Base-by-base conservation (phyloP, 2,888 invertebrate species). In the Phania funesta region DNA sequence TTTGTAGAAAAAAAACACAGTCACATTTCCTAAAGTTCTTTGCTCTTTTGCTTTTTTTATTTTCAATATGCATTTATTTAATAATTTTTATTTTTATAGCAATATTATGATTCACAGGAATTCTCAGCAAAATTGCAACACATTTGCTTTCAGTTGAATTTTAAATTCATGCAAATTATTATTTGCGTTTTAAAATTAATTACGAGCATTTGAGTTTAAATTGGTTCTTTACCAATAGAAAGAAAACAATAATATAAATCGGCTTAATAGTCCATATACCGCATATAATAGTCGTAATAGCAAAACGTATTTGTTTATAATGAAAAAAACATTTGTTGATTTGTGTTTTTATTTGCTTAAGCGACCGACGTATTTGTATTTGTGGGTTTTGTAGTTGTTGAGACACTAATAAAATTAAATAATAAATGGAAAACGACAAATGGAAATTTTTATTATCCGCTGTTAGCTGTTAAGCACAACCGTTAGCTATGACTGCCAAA, bases 401-500 rank as follows among this genome's bases (percentile, higher is more conserved):
- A 41, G 44, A 52, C 22, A 52, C 16, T 32, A 41, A 44, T 52
- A 32, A 32, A 32, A 20, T n/a, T 2, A 48, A 22, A 26, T 35
- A 1, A 38, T 9, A 67, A 9, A 46, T 52, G 3, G 4, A 44
- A 48, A 75, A 58, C 20, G 38, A 41, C 24, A 58, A 50, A 60
- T 60, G 8, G 8, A 58, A 44, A 35, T 52, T 0, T 65, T 70
- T 65, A 1, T 74, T 78, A 75, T 82, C 82, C 82, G 82, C 58
- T 82, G 18, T 65, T 54, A 82, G 82, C 50, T 82, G 44, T 74
- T 78, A 29, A 78, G 73, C 75, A 80, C 84, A 84, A 84, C 85
- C 85, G 84, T 83, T 83, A 83, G 82, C 79, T 76, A 71, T 77
- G 84, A 81, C 81, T 78, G 84, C 84, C 87, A 83, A 87, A 88